A percentile compares a stretch with the other conserved stretches of the same genome.
Conservation (phyloP, 2,113 vertebrate genomes). For the Tympanuchus pallidicinctus region DNA sequence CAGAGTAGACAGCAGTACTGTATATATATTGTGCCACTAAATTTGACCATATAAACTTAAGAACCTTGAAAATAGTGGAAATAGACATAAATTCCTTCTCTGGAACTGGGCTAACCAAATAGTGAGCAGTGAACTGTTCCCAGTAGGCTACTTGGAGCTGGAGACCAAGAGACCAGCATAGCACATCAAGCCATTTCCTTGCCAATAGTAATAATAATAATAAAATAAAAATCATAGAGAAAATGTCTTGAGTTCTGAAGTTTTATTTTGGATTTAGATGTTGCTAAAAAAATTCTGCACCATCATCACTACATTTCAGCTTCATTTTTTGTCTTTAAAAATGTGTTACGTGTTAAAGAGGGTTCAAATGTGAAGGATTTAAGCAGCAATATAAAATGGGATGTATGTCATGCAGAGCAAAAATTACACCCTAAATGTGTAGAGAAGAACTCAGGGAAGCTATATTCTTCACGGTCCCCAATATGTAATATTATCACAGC, state of each 20-base stretch:
- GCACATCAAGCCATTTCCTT: background rate
- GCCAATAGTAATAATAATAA: background rate
- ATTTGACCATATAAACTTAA: background rate
- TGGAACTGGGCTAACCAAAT: no score
- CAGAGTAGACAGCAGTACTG: background rate
- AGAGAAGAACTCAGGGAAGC: constrained; percentile 36
- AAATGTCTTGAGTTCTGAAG: background rate
- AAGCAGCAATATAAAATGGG: constrained; percentile 40
- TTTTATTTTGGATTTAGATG: background rate
- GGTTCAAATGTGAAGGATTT: constrained; percentile 42
- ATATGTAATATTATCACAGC: constrained; percentile 63
- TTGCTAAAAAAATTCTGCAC: background rate
- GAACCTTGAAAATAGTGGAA: background rate
- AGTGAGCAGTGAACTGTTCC: background rate
- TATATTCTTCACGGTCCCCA: constrained; percentile 19
- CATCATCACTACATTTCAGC: background rate
- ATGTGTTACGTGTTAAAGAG: constrained; percentile 9
- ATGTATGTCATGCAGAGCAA: constrained; percentile 40
- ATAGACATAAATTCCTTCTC: background rate
- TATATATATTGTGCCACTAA: background rate
- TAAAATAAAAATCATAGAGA: background rate
- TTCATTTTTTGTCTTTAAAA: constrained; percentile 16
- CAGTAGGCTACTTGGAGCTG: background rate
- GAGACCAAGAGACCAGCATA: background rate
- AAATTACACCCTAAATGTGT: constrained; percentile 50